A percentile compares a stretch with the other conserved stretches of the same genome.
phyloP scores from a whole-genome alignment of 53 echinoderm and acorn worm species.

The Actinopyga echinites region DNA sequence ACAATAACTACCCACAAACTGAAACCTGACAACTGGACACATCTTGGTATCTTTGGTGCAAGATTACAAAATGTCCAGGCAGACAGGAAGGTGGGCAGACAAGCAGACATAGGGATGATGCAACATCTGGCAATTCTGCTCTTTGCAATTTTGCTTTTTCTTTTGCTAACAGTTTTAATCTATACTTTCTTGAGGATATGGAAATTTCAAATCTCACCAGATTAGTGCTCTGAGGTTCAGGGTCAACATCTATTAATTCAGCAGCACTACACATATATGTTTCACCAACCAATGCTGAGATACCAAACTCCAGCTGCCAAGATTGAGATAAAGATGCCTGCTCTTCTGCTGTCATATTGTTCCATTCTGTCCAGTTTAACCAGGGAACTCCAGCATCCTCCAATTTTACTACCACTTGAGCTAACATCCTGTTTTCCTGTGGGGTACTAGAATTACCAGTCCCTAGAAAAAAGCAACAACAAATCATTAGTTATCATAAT shows the following conservation, averaged over 20 bases:
- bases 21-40: too few relatives aligned
- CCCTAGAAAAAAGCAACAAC: conserved; percentile 6
- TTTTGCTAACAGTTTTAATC: too few relatives aligned
- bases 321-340: conserved; percentile 1
- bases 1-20: too few relatives aligned
- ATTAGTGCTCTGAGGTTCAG: conserved; percentile 43
- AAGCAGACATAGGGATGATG: too few relatives aligned
- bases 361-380: conserved; percentile 56
- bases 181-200: not conserved
- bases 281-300: conserved; percentile 62
- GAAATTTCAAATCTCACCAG: conserved; percentile 42
- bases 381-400: conserved; percentile 67
- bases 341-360: conserved; percentile 10
- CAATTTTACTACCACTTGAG: conserved; percentile 78
- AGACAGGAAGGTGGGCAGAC: too few relatives aligned
- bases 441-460: not conserved
- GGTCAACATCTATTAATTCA: conserved; percentile 54
- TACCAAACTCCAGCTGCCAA: conserved; percentile 55
- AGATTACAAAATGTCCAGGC: too few relatives aligned
- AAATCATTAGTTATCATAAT: not conserved
- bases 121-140: too few relatives aligned
- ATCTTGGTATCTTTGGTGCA: too few relatives aligned
- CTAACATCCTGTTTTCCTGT: conserved; percentile 64
- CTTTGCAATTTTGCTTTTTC: too few relatives aligned
- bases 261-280: conserved; percentile 58